Evolutionary conservation across 2,888 invertebrate genomes (phyloP).

Genomic region (Netelia melanura): DNA sequence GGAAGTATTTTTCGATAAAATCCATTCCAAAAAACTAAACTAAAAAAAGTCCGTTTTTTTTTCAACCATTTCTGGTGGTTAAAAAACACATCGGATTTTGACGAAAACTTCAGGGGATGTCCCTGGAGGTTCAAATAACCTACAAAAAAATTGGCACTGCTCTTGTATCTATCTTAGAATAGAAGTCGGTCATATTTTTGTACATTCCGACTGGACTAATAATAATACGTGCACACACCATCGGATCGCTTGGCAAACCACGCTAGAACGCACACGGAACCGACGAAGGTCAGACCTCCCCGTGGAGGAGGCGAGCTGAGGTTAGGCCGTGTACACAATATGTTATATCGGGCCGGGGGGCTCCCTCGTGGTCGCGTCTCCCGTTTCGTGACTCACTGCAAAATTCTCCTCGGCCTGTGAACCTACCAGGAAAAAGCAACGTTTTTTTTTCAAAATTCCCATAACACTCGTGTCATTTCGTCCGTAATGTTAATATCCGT

Average conservation of each 20-base stretch:
- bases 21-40: no score
- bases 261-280: conserved; percentile 60
- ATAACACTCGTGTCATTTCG: not conserved
- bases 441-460: conserved; percentile 13
- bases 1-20: no score
- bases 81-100: no score
- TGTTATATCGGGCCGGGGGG: not conserved
- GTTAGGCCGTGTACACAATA: not conserved
- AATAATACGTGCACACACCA: conserved; percentile 5
- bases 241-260: conserved; percentile 52
- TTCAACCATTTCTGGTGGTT: no score
- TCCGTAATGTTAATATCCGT: no score
- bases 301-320: conserved; percentile 12
- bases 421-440: not conserved
- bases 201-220: no score
- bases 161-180: no score
- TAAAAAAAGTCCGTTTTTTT: no score
- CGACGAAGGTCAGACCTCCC: conserved; percentile 56
- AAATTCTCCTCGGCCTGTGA: conserved; percentile 34
- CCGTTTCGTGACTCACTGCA: conserved; percentile 30
- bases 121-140: no score
- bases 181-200: no score
- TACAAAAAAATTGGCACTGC: no score
- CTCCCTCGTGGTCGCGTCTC: not conserved
- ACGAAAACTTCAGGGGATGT: no score